Conservation (phyloP, 2,113 vertebrate genomes). For the human region GRCh38 chrX:36177001-36177500, state of each 20-base stretch:
- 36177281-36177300: background rate
- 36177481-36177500: background rate
- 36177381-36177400: background rate
- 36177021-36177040: background rate
- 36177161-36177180: background rate
- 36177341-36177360: background rate
- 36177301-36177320: background rate
- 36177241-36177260: background rate
- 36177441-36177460: background rate
- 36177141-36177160: background rate
- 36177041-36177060: background rate
- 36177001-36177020: background rate
- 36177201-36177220: background rate
- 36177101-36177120: background rate
- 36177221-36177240: background rate
- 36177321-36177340: background rate
- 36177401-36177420: slow-evolving; percentile 15
- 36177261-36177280: background rate
- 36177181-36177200: background rate
- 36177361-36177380: slow-evolving; percentile 8
- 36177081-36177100: background rate
- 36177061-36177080: background rate
- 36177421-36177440: background rate
- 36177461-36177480: background rate
- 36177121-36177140: background rate